phyloP scores from a whole-genome alignment of 1,140 invertebrate species.

The Yoshiicerus persimilis region DNA sequence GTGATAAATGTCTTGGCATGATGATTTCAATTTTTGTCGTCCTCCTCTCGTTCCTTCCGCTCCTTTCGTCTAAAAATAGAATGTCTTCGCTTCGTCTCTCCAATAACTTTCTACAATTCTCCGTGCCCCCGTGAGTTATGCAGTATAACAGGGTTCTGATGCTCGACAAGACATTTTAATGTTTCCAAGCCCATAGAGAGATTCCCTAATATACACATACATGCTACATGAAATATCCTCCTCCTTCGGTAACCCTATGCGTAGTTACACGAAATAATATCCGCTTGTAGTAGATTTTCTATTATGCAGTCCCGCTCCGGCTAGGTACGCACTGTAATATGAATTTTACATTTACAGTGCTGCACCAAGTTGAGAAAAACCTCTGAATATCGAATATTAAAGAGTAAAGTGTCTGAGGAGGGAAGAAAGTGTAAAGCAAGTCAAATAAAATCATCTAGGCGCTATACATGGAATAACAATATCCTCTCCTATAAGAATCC shows the following conservation, averaged over 20 bases:
- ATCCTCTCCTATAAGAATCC: neutral
- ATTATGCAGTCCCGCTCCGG: neutral
- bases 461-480: neutral
- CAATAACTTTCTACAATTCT: neutral
- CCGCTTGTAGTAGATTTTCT: neutral
- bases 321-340: neutral
- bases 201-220: too few species aligned
- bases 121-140: neutral
- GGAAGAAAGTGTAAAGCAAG: neutral
- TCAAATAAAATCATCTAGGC: neutral
- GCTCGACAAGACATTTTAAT: conserved; percentile 17
- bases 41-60: neutral
- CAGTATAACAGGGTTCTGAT: neutral
- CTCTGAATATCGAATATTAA: neutral
- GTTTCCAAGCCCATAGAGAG: neutral
- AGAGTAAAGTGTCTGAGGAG: neutral
- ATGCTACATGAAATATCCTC: too few species aligned
- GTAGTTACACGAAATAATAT: neutral
- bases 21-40: conserved; percentile 20
- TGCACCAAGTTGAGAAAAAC: neutral
- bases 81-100: neutral
- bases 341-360: neutral
- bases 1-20: conserved; percentile 22
- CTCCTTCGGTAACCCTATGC: too few species aligned
- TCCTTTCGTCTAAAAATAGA: neutral